Conservation (phyloP, 1,140 invertebrate genomes). For the Drosophila cardini region DNA sequence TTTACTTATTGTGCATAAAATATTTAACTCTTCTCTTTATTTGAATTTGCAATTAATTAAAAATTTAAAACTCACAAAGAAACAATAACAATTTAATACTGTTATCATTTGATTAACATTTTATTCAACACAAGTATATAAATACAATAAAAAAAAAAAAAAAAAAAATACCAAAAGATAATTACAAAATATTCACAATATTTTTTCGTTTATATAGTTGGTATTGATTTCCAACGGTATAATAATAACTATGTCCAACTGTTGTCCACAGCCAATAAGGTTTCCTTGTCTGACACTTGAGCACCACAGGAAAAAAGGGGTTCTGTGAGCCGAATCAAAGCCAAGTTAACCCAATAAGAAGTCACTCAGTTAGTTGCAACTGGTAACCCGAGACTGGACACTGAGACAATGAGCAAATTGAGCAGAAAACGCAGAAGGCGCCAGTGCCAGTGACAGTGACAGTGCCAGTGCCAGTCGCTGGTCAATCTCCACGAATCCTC, state of each 20-base stretch:
- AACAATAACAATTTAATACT: conserved; percentile 25
- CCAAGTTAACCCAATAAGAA: conserved; percentile 62
- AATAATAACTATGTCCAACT: conserved; percentile 52
- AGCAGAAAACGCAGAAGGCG: conserved; percentile 84
- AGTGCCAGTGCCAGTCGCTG: conserved; percentile 8
- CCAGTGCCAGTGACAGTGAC: conserved; percentile 44
- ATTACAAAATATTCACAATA: not conserved
- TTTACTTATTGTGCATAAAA: conserved; percentile 27
- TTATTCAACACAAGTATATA: not conserved
- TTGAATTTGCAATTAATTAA: conserved; percentile 58
- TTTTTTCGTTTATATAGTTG: not conserved
- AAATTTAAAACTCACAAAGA: conserved; percentile 37
- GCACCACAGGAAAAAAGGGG: conserved; percentile 18
- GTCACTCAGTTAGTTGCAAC: conserved; percentile 66
- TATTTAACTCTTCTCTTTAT: conserved; percentile 34
- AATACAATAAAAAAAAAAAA: conserved; percentile 12
- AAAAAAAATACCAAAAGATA: conserved; percentile 6
- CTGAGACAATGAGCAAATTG: conserved; percentile 67
- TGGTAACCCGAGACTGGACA: conserved; percentile 58
- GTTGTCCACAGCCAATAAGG: conserved; percentile 60
- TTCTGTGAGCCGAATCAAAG: conserved; percentile 28
- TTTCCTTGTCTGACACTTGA: conserved; percentile 72
- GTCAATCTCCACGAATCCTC: conserved; percentile 12
- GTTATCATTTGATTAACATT: conserved; percentile 24
- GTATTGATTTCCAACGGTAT: conserved; percentile 55